Conservation (phyloP, 2,888 invertebrate species). For the Seladonia tumulorum region DNA sequence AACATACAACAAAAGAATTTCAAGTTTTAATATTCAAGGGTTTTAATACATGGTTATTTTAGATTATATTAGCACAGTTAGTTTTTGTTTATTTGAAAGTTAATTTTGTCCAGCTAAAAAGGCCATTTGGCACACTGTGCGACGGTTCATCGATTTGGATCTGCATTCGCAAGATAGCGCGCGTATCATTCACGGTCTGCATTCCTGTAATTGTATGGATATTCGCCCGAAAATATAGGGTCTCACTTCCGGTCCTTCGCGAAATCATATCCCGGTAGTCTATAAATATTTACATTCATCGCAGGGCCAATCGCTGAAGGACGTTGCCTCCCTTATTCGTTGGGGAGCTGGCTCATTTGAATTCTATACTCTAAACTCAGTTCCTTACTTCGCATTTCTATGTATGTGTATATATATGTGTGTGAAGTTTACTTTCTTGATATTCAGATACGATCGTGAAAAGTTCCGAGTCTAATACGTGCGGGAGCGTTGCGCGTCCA, state of each 20-base stretch:
- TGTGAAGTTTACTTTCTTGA: not conserved
- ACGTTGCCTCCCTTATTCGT: slow-evolving; percentile 4
- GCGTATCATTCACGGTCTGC: not conserved
- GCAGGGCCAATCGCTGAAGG: not conserved
- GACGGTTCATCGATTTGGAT: not conserved
- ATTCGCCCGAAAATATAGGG: slow-evolving; percentile 35
- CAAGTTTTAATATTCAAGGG: too few species aligned
- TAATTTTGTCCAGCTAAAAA: too few species aligned
- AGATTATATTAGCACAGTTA: too few species aligned
- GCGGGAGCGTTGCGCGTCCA: not conserved
- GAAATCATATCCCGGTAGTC: slow-evolving; percentile 16
- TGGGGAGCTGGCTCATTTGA: slow-evolving; percentile 13
- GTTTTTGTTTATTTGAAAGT: too few species aligned
- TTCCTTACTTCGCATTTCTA: slow-evolving; percentile 1
- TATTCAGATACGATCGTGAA: slow-evolving; percentile 1
- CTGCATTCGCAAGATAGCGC: not conserved
- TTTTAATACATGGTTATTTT: too few species aligned
- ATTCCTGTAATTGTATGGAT: slow-evolving; percentile 35
- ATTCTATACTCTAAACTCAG: slow-evolving; percentile 4
- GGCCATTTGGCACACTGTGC: too few species aligned
- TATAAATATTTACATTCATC: slow-evolving; percentile 24
- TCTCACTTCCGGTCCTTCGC: slow-evolving; percentile 19
- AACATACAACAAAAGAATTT: too few species aligned
- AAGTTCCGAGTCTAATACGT: not conserved
- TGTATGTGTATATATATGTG: not conserved